Conservation (phyloP, 2,113 vertebrate genomes). For the Nymphicus hollandicus region DNA sequence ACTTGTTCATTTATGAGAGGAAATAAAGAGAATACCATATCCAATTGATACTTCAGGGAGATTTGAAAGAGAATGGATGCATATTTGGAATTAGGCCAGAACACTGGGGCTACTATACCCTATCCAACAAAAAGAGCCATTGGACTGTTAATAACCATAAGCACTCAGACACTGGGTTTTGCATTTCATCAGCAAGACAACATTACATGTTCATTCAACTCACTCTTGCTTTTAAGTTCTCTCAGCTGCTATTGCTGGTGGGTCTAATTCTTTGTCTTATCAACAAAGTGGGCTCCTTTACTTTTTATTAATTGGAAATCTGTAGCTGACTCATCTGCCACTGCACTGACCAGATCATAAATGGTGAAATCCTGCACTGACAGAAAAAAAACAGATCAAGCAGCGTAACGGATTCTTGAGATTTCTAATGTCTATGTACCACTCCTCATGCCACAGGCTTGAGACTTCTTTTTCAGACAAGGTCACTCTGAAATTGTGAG, state of each 20-base stretch:
- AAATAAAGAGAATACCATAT: conserved; percentile 16
- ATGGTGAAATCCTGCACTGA: not conserved
- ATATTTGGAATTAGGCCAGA: conserved; percentile 20
- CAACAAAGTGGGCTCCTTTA: not conserved
- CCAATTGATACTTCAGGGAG: conserved; percentile 21
- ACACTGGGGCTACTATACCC: not conserved
- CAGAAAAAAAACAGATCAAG: not conserved
- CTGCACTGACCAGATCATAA: not conserved
- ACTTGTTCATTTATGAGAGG: not conserved
- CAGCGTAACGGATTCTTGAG: not conserved
- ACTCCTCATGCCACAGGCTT: not conserved
- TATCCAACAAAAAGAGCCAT: conserved; percentile 3
- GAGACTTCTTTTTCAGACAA: not conserved
- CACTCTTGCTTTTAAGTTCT: not conserved
- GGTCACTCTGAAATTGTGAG: not conserved
- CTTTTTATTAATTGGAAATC: not conserved
- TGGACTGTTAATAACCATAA: conserved; percentile 31
- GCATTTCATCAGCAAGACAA: not conserved
- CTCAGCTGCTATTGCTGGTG: not conserved
- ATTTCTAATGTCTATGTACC: not conserved
- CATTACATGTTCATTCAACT: not conserved
- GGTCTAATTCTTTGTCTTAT: not conserved
- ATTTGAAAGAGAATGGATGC: conserved; percentile 19
- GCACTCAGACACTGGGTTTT: not conserved
- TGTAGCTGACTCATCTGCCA: not conserved